phyloP scores from a whole-genome alignment of 2,113 vertebrate species.

The Nibea coibor region DNA sequence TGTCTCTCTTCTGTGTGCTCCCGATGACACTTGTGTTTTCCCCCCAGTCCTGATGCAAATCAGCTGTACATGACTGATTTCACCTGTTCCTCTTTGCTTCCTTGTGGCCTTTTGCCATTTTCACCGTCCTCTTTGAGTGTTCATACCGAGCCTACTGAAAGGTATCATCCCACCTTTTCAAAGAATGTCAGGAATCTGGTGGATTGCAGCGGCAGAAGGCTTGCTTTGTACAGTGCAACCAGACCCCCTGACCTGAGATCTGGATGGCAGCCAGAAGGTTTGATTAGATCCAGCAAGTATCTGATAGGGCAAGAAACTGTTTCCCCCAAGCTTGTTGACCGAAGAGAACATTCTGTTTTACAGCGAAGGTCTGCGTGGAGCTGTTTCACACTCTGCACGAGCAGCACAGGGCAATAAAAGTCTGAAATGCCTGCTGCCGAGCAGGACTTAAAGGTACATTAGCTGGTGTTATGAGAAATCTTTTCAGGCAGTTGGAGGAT shows the following conservation, averaged over 20 bases:
- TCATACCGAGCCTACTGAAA: background rate
- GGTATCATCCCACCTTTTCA: background rate
- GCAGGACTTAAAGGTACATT: background rate
- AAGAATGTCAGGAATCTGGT: slow-evolving; percentile 52
- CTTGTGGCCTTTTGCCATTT: background rate
- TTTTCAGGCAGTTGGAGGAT: background rate
- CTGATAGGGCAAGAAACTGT: slow-evolving; percentile 6
- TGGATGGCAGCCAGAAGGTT: slow-evolving; percentile 2
- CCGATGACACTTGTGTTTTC: background rate
- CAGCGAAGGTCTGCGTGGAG: background rate
- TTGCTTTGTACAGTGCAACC: slow-evolving; percentile 50
- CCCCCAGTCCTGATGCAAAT: background rate
- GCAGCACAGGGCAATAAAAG: background rate
- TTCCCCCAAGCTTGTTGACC: background rate
- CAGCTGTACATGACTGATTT: background rate
- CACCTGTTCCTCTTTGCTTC: background rate
- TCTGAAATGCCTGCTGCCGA: background rate
- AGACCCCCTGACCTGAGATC: slow-evolving; percentile 14
- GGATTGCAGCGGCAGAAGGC: slow-evolving; percentile 43
- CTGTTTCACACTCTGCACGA: background rate
- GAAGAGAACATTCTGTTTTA: background rate
- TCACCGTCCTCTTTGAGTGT: background rate
- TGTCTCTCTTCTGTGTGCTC: background rate
- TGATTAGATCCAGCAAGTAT: slow-evolving; percentile 6
- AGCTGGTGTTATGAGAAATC: background rate